Conservation (phyloP, 2,797 vertebrate genomes). For the Coregonus ussuriensis region DNA sequence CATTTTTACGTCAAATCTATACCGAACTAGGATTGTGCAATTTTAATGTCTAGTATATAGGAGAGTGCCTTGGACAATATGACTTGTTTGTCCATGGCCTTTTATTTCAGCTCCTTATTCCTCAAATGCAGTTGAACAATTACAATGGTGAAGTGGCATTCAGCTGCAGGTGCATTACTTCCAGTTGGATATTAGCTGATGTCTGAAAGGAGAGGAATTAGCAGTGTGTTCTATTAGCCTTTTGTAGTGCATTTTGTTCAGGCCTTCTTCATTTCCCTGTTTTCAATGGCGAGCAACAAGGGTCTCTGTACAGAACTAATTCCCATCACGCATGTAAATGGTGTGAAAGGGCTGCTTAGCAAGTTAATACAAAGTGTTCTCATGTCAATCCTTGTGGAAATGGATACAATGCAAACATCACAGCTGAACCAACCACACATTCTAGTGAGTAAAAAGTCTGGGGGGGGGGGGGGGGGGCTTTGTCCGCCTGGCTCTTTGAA, state of each 20-base stretch:
- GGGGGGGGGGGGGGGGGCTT: conserved; percentile 75
- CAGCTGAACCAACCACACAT: conserved; percentile 98
- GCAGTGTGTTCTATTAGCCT: conserved; percentile 99
- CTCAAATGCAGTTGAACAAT: conserved; percentile 86
- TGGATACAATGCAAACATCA: conserved; percentile 99
- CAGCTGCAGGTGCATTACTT: conserved; percentile 99
- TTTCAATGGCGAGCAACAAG: conserved; percentile 98
- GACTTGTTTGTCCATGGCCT: conserved; percentile 90
- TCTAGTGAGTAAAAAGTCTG: conserved; percentile 95
- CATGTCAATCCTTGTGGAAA: conserved; percentile 99
- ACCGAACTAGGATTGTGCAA: conserved; percentile 79
- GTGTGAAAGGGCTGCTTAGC: conserved; percentile 99
- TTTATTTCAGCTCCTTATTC: conserved; percentile 81
- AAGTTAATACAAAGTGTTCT: conserved; percentile 99
- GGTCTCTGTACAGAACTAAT: conserved; percentile 97
- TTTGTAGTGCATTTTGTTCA: conserved; percentile 99
- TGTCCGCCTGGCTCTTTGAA: conserved; percentile 84
- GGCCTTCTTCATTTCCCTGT: conserved; percentile 99
- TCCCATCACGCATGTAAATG: conserved; percentile 98
- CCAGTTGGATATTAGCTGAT: conserved; percentile 94
- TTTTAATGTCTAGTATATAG: conserved; percentile 83
- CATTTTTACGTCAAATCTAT: conserved; percentile 80
- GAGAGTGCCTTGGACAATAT: conserved; percentile 81
- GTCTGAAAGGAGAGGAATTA: conserved; percentile 97
- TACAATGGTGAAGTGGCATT: conserved; percentile 95